phyloP scores from a whole-genome alignment of 2,113 vertebrate species.

The Ceyx cyanopectus region DNA sequence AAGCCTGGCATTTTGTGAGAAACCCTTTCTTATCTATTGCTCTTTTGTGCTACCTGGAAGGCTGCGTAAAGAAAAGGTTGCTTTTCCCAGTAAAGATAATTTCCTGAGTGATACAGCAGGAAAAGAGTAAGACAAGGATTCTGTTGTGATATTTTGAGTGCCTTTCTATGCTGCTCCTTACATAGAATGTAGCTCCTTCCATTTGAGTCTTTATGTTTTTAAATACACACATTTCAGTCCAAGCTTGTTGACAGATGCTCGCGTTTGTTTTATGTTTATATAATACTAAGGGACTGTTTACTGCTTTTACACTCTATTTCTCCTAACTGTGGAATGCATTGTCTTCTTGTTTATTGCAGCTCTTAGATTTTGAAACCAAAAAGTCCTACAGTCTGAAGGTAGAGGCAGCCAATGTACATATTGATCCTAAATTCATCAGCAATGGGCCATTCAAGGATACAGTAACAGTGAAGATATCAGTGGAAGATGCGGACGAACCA shows the following conservation, averaged over 20 bases:
- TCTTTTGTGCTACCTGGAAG: background rate
- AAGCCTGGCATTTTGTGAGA: background rate
- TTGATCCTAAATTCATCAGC: slow-evolving; percentile 91
- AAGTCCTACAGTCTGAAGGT: slow-evolving; percentile 91
- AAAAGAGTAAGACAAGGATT: background rate
- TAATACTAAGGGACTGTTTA: background rate
- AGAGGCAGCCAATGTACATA: slow-evolving; percentile 90
- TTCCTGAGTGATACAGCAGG: background rate
- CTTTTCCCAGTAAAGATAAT: background rate
- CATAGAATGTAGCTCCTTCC: slow-evolving; percentile 61
- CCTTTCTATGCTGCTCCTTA: slow-evolving; percentile 29
- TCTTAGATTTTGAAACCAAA: slow-evolving; percentile 94
- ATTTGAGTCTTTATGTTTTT: slow-evolving; percentile 38
- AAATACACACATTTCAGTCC: slow-evolving; percentile 34
- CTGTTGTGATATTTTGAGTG: background rate
- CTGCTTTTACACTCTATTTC: background rate
- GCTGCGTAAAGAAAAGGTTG: background rate
- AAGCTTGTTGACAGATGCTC: slow-evolving; percentile 49
- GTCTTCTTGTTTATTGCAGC: slow-evolving; percentile 73
- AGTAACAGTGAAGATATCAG: slow-evolving; percentile 90
- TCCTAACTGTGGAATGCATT: background rate
- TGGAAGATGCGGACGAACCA: slow-evolving; percentile 95
- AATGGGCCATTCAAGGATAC: slow-evolving; percentile 97
- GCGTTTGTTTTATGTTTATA: slow-evolving; percentile 42
- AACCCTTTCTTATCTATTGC: background rate